These are phyloP conservation scores for Ophioninae sp. DNA, from an alignment of 2,888 invertebrate species.

Conservation along the genomic window DNA sequence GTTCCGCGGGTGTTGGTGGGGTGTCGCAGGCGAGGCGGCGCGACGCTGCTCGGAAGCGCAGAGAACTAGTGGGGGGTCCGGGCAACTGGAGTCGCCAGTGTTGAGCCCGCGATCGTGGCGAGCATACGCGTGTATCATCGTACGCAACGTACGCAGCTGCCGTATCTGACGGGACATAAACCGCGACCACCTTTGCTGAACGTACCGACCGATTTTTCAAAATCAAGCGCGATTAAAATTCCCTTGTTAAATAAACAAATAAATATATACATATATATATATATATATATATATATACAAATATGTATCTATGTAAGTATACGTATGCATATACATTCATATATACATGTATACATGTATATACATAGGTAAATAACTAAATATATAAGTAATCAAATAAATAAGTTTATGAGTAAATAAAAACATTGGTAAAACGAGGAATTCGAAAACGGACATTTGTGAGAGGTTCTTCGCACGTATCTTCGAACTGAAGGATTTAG, in stretches of 20 bases:
- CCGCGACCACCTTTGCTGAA: slow-evolving; percentile 27
- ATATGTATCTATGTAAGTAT: too few species aligned
- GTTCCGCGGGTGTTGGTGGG: slow-evolving; percentile 63
- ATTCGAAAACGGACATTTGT: slow-evolving; percentile 7
- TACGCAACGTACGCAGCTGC: slow-evolving; percentile 65
- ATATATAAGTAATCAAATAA: too few species aligned
- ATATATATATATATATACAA: too few species aligned
- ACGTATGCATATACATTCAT: too few species aligned
- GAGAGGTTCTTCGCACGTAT: slow-evolving; percentile 16
- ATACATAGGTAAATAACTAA: too few species aligned
- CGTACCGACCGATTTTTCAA: slow-evolving; percentile 19
- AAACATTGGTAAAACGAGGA: not conserved
- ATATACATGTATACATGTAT: too few species aligned
- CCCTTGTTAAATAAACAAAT: not conserved
- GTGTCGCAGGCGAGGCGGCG: slow-evolving; percentile 72
- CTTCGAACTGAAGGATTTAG: slow-evolving; percentile 33
- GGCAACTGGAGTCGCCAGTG: slow-evolving; percentile 77
- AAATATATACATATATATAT: not conserved
- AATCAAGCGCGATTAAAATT: not conserved
- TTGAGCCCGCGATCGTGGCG: slow-evolving; percentile 79
- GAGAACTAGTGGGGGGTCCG: slow-evolving; percentile 76
- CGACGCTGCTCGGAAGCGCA: slow-evolving; percentile 79
- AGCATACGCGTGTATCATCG: slow-evolving; percentile 75
- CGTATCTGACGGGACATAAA: slow-evolving; percentile 41
- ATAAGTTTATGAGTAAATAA: not conserved